Percentiles rank a stretch among this genome's conserved stretches.
These are phyloP conservation scores for Himalopsyche japonica DNA, from an alignment of 2,888 invertebrate species.

Conservation along the genomic window DNA sequence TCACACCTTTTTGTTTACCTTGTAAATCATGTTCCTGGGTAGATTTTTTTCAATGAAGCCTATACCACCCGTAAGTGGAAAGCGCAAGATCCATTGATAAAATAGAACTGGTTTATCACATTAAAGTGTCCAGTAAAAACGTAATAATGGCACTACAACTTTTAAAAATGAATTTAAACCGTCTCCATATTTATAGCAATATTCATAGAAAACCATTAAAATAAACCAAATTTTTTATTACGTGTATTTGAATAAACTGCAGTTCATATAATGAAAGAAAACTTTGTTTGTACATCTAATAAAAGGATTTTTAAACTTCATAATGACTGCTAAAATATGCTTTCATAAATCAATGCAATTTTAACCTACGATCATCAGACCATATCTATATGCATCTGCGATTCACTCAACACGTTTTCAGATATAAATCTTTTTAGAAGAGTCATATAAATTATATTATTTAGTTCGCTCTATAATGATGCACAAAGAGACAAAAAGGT, in stretches of 20 bases:
- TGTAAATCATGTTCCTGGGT: slow-evolving; percentile 17
- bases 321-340: no score
- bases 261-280: no score
- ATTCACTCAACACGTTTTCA: not conserved
- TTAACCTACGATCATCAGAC: not conserved
- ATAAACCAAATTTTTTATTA: no score
- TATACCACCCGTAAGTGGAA: slow-evolving; percentile 18
- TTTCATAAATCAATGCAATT: not conserved
- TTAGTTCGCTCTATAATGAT: not conserved
- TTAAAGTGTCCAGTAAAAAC: not conserved
- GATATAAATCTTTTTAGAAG: not conserved
- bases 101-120: slow-evolving; percentile 4
- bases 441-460: not conserved
- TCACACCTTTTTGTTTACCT: slow-evolving; percentile 16
- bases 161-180: no score
- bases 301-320: no score
- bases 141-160: not conserved
- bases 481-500: not conserved
- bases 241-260: no score
- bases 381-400: not conserved
- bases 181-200: no score
- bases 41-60: slow-evolving; percentile 19
- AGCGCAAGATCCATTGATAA: slow-evolving; percentile 17
- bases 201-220: no score
- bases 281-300: no score